Evolutionary conservation across 2,113 vertebrate species (phyloP).

Genomic region (Heterocephalus glaber): DNA sequence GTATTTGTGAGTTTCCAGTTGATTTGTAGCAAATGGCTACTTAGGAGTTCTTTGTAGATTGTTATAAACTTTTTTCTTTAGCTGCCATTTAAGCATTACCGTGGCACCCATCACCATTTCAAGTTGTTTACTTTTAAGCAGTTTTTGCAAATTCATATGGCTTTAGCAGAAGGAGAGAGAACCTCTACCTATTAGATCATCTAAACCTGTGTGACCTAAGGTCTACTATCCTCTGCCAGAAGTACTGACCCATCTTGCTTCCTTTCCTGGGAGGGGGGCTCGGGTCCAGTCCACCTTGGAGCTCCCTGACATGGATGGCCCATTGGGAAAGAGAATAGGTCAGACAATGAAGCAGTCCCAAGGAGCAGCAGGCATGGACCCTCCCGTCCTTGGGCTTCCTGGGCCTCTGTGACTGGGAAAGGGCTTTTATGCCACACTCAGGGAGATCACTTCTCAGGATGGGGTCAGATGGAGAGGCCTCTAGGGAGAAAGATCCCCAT

Average conservation of each 20-base stretch:
- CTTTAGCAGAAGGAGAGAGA: slow-evolving; percentile 68
- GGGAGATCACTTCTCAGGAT: slow-evolving; percentile 80
- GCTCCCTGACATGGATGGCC: background rate
- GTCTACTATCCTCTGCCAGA: slow-evolving; percentile 36
- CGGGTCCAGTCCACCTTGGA: background rate
- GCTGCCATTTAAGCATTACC: slow-evolving; percentile 77
- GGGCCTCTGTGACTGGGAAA: slow-evolving; percentile 62
- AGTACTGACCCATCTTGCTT: slow-evolving; percentile 43
- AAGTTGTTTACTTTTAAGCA: slow-evolving; percentile 74
- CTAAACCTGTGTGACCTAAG: slow-evolving; percentile 43
- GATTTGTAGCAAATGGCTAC: slow-evolving; percentile 72
- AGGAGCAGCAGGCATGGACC: slow-evolving; percentile 56
- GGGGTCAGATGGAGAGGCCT: slow-evolving; percentile 70
- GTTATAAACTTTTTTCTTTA: slow-evolving; percentile 47
- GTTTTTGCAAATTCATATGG: slow-evolving; percentile 62
- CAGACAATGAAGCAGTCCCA: slow-evolving; percentile 13
- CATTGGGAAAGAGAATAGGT: background rate
- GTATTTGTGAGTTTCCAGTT: slow-evolving; percentile 71
- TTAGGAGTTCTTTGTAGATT: slow-evolving; percentile 72
- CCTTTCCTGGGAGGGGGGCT: slow-evolving; percentile 36
- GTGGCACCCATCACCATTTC: slow-evolving; percentile 80
- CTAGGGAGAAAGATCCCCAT: slow-evolving; percentile 54
- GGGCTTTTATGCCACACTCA: slow-evolving; percentile 78
- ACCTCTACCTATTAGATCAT: slow-evolving; percentile 57
- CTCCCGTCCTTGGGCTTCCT: slow-evolving; percentile 69